These are phyloP conservation scores for Nasonia giraulti DNA, from an alignment of 1,140 invertebrate species.

Conservation along the genomic window DNA sequence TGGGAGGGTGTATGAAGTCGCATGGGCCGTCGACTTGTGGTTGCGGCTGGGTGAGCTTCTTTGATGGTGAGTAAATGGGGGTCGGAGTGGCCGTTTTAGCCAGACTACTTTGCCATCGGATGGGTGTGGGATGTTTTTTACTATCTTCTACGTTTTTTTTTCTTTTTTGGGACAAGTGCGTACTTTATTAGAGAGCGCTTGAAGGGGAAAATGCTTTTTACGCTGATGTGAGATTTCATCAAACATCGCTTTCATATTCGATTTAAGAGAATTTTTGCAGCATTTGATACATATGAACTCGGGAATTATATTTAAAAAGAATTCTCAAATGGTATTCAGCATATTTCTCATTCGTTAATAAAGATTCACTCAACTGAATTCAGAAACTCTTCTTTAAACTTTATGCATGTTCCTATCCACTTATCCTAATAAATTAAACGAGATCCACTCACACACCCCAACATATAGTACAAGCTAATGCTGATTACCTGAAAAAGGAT, in stretches of 20 bases:
- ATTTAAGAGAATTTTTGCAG: too few relatives aligned
- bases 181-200: neutral
- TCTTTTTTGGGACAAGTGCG: neutral
- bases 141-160: neutral
- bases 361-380: neutral
- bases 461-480: neutral
- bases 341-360: too few relatives aligned
- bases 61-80: neutral
- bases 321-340: too few relatives aligned
- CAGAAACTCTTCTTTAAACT: neutral
- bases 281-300: too few relatives aligned
- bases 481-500: neutral
- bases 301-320: too few relatives aligned
- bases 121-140: neutral
- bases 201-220: neutral
- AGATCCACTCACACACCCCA: neutral
- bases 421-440: slow-evolving; percentile 22
- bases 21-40: neutral
- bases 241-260: too few relatives aligned
- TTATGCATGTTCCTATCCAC: neutral
- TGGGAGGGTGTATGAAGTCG: neutral
- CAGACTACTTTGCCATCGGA: neutral
- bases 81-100: neutral
- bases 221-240: too few relatives aligned
- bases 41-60: neutral